A percentile compares a stretch with the other conserved stretches of the same genome.
Conservation (phyloP, 1,140 invertebrate species). For the Drosophila baimaii region DNA sequence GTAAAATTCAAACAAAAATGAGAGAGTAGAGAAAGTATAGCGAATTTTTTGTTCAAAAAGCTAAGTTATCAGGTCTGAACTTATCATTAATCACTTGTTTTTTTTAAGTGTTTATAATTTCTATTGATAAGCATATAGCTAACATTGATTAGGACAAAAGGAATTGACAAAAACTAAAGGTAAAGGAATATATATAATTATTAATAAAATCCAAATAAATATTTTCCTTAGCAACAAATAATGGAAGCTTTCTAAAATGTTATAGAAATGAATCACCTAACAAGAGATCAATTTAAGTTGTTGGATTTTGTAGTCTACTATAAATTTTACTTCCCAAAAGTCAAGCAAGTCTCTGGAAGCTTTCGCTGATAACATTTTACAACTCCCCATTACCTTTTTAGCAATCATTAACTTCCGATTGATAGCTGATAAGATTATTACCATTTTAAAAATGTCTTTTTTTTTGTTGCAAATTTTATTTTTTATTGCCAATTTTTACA, state of each 20-base stretch:
- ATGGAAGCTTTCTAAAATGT: background rate
- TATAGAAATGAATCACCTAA: background rate
- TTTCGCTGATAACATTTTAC: background rate
- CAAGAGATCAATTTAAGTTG: background rate
- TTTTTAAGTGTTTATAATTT: conserved; percentile 10
- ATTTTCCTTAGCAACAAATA: background rate
- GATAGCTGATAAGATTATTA: conserved; percentile 2
- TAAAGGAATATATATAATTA: too few species aligned
- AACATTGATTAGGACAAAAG: background rate
- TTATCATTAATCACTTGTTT: conserved; percentile 3
- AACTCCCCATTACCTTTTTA: background rate
- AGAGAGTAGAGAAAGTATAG: background rate
- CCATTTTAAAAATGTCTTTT: background rate
- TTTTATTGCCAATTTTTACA: conserved; percentile 30
- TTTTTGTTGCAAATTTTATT: background rate
- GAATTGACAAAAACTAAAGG: too few species aligned
- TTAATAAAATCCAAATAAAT: too few species aligned
- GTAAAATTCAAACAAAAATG: background rate
- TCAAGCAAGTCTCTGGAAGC: too few species aligned
- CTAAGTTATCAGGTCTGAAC: too few species aligned
- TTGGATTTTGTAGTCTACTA: background rate
- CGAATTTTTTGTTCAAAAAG: too few species aligned
- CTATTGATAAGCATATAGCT: background rate
- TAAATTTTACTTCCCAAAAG: too few species aligned
- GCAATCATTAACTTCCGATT: background rate